These are phyloP conservation scores for Glandiceps talaboti DNA, from an alignment of 53 echinoderm and acorn worm species.

Conservation along the genomic window DNA sequence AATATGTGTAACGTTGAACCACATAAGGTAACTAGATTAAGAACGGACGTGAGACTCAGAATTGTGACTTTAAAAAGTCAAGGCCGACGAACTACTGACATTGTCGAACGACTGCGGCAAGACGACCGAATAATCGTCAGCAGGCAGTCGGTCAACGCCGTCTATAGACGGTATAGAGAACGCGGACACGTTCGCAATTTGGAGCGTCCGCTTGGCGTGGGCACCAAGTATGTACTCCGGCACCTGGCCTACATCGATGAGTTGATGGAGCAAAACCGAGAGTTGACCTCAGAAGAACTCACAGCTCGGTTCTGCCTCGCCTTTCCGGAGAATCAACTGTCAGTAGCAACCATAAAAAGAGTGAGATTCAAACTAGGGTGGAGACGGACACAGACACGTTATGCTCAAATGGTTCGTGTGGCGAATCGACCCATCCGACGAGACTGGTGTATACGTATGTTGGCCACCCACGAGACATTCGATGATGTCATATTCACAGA, in stretches of 20 bases:
- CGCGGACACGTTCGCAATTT: neutral
- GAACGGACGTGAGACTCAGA: too few relatives aligned
- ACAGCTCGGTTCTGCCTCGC: neutral
- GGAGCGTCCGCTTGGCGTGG: neutral
- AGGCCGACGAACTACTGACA: neutral
- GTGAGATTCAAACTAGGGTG: neutral
- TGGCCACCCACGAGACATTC: slow-evolving; percentile 9
- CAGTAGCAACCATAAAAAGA: neutral
- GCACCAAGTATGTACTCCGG: neutral
- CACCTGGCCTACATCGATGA: neutral
- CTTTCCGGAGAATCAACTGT: neutral
- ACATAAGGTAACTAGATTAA: too few relatives aligned
- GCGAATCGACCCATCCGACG: neutral
- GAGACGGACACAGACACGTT: neutral
- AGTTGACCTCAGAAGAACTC: neutral
- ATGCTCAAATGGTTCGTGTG: neutral
- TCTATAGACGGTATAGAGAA: neutral
- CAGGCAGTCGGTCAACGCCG: neutral
- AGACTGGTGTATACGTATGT: neutral
- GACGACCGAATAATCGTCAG: neutral
- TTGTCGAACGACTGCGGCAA: neutral
- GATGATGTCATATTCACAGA: slow-evolving; percentile 29
- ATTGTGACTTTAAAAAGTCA: neutral
- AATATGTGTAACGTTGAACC: too few relatives aligned
- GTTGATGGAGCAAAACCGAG: neutral